Percentiles rank a stretch among this genome's conserved stretches.
Conservation (phyloP, 2,888 invertebrate species). For the Phytoseiulus persimilis region DNA sequence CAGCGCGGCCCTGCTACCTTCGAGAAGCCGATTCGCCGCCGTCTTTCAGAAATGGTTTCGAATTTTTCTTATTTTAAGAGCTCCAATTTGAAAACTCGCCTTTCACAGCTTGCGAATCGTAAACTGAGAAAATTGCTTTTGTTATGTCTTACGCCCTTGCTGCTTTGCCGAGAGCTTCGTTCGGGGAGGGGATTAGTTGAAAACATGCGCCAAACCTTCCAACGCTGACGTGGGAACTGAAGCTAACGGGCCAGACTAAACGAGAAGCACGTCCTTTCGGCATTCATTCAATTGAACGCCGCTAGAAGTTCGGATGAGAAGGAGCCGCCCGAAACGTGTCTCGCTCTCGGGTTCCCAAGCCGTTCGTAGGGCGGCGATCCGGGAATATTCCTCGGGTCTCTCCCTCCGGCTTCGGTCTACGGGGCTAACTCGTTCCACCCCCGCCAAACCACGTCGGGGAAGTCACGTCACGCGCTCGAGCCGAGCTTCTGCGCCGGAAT, state of each 20-base stretch:
- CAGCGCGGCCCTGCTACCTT: background rate
- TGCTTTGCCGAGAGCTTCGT: background rate
- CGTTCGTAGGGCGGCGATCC: background rate
- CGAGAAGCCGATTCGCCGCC: background rate
- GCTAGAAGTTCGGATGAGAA: background rate
- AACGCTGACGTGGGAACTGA: background rate
- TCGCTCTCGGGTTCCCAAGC: background rate
- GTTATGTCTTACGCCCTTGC: background rate
- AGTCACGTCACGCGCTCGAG: background rate
- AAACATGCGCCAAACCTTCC: background rate
- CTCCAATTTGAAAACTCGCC: background rate
- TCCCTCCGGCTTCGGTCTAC: background rate
- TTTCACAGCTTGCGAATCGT: background rate
- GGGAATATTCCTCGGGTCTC: background rate
- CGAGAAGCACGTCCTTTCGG: background rate
- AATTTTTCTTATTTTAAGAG: background rate
- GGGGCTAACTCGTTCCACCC: background rate
- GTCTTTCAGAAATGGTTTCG: background rate
- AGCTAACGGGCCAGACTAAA: background rate
- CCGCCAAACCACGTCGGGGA: background rate
- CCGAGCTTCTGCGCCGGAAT: background rate
- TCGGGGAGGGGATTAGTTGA: background rate
- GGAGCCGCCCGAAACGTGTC: background rate
- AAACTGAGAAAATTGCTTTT: background rate
- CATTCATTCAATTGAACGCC: background rate